Conservation (phyloP, 2,113 vertebrate genomes). For the Tricholaema leucomelas region DNA sequence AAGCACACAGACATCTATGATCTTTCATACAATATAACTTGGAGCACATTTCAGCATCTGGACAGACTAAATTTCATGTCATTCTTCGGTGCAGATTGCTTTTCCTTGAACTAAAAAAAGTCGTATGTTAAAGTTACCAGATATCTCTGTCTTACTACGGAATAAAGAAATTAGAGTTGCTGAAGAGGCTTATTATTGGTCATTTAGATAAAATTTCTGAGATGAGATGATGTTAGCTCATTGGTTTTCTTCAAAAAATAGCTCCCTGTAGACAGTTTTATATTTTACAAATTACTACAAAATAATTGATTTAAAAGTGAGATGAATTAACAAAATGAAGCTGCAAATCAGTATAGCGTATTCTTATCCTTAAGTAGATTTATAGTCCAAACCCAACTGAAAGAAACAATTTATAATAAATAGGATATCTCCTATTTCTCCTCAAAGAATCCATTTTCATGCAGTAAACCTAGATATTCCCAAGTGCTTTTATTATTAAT, state of each 20-base stretch:
- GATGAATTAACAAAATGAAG: not conserved
- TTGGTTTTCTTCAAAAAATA: not conserved
- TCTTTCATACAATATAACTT: not conserved
- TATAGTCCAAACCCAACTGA: not conserved
- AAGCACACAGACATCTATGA: not conserved
- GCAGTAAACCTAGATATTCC: slow-evolving; percentile 23
- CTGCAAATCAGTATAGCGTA: not conserved
- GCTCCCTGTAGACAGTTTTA: not conserved
- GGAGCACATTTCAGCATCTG: slow-evolving; percentile 1
- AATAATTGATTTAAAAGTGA: not conserved
- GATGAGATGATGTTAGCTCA: not conserved
- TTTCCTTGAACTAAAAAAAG: not conserved
- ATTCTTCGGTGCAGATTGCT: not conserved
- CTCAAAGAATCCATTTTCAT: slow-evolving; percentile 6
- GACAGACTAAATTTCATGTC: not conserved
- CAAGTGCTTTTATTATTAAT: slow-evolving; percentile 24
- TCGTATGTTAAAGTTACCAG: not conserved
- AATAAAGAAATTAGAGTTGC: not conserved
- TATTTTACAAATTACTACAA: not conserved
- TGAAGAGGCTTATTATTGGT: not conserved
- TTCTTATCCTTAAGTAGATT: not conserved
- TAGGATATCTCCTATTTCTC: not conserved
- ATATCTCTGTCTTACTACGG: not conserved
- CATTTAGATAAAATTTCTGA: not conserved
- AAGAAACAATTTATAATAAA: not conserved